Evolutionary conservation across 2,113 vertebrate genomes (phyloP), one percentile per base, ranked within the genome.

Genomic region (Myotis lucifugus): DNA sequence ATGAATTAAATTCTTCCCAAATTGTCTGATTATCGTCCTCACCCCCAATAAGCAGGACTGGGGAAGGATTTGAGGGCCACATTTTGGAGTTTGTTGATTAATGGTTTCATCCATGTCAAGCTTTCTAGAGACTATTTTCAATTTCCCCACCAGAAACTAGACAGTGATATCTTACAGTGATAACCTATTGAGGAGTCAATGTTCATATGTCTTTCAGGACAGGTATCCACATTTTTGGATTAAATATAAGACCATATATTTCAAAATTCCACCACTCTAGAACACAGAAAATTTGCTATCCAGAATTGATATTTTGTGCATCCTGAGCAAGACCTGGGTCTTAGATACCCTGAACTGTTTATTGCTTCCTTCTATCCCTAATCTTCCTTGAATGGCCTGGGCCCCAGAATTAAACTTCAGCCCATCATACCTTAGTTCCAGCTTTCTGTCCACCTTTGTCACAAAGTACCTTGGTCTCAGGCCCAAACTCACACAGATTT

Each of bases 1-100:
- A 66, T 37, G 19, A 88, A 90, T 93, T 73, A 94, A 91, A 85
- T 89, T 85, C 32, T 73, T 96, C 42, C 92, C 69, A 91, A 67
- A 67, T 70, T 94, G 21, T 72, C 52, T 93, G 42, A 46, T 64
- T 89, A 37, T 32, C 23, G 25, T 87, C 29, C 27, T 92, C 23
- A 32, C 23, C 7, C 19, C 2, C n/a, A 34, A 90, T 74, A 88
- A 69, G 40, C 48, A 91, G 74, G 6, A 8, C 46, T 69, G 11
- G 25, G 18, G 7, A 64, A 93, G 4, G 2, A 61, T 92, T 66
- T 13, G 1, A 73, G n/a, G 25, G 48, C 2, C 15, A 21, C 5
- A 32, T 0, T 88, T 59, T 67, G 73, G 14, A 5, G 5, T 27
- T 78, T 27, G 2, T 85, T 86, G 27, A 1, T 46, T 90, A 25